Base-by-base conservation (phyloP, 2,113 vertebrate species). In the Psittacula cyanocephala region DNA sequence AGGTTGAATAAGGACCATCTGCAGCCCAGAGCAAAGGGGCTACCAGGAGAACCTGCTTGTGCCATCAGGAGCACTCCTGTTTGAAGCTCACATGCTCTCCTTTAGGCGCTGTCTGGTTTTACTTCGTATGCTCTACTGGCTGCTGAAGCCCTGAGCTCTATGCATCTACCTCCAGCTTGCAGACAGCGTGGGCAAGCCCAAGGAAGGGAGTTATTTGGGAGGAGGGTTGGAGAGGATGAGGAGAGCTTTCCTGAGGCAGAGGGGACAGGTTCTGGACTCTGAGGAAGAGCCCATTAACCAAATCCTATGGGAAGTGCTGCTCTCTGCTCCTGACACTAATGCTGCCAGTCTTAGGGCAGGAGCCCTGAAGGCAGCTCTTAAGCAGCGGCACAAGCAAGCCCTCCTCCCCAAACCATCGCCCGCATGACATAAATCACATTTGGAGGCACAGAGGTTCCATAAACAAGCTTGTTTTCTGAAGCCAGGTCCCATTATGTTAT, bases 401-500 rank as follows among this genome's bases (percentile, higher is more conserved):
- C 28, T 62, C 43, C 47, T 92, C 68, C 80, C 86, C 80, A 74
- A 11, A 76, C 55, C 76, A 33, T 44, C 1, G 2, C 49, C 47
- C 0, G 0, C 10, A 0, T 0, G 2, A 44, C 81, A 93, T 91
- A 86, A 77, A 96, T 97, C 94, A 96, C 52, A 79, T 84, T 69
- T 84, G 65, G 92, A 95, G 93, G 67, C 77, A 18, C 44, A 4
- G 69, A 94, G 95, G 94, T 96, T 96, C 96, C 87, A 96, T 94
- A 96, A 96, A 96, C 87, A 78, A 89, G 72, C 88, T 86, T 95
- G 86, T 95, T 94, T 95, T 89, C 90, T 85, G 82, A 81, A 96
- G 93, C 92, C 91, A 46, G 33, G 74, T 90, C 86, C 94, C 92
- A 96, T 96, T 97, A 97, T 92, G 76, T 96, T 95, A 93, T 95